Evolutionary conservation across 2,888 invertebrate genomes (phyloP).

Genomic region (Lobophora halterata): DNA sequence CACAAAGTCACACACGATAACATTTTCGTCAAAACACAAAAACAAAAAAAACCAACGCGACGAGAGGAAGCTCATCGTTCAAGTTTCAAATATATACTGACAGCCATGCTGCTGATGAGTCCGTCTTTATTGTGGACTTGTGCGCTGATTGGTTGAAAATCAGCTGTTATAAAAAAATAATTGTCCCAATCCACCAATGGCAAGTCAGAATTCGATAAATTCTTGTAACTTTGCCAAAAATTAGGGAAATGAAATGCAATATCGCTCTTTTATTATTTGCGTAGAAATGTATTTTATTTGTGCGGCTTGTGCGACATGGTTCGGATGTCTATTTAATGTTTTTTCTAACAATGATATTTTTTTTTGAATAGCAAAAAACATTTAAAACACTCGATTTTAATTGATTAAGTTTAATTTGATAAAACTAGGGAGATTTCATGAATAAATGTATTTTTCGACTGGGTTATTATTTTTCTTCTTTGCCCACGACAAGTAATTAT

Average conservation of each 20-base stretch:
- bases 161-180: conserved; percentile 52
- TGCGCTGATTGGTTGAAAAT: conserved; percentile 82
- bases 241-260: conserved; percentile 37
- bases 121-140: conserved; percentile 89
- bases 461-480: no score
- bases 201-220: conserved; percentile 48
- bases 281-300: background rate
- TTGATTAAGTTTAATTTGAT: no score
- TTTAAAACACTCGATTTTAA: no score
- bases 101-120: conserved; percentile 95
- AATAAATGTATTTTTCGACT: no score
- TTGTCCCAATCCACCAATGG: conserved; percentile 56
- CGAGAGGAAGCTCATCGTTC: conserved; percentile 92
- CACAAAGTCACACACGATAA: conserved; percentile 77
- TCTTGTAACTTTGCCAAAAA: conserved; percentile 59
- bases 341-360: no score
- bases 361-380: no score
- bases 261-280: conserved; percentile 31
- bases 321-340: no score
- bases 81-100: conserved; percentile 98
- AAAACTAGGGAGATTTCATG: no score
- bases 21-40: conserved; percentile 77
- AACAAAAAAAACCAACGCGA: conserved; percentile 82
- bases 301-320: no score
- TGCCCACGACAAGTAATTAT: no score